Conservation (phyloP, 2,888 invertebrate species). For the Ptychoptera contaminata region DNA sequence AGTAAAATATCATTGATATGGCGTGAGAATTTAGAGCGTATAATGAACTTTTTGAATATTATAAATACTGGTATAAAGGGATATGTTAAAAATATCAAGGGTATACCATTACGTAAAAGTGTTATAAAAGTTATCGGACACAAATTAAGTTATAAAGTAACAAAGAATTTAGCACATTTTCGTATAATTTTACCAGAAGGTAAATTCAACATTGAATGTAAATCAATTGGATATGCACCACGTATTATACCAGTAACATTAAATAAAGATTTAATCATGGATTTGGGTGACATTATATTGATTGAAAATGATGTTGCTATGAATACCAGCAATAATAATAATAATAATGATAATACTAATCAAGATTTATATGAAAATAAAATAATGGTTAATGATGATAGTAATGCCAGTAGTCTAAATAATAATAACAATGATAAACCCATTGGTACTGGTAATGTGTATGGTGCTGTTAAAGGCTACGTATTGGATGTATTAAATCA, state of each 20-base stretch:
- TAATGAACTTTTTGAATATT: conserved; percentile 44
- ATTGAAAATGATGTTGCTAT: conserved; percentile 4
- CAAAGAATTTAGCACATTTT: conserved; percentile 53
- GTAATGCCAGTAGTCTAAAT: neutral
- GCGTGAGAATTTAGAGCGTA: conserved; percentile 47
- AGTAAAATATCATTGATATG: conserved; percentile 51
- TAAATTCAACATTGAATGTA: conserved; percentile 42
- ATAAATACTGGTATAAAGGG: conserved; percentile 57
- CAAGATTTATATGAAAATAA: neutral
- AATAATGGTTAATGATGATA: neutral
- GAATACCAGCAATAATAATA: neutral
- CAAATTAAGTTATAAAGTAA: conserved; percentile 39
- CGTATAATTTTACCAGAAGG: conserved; percentile 56
- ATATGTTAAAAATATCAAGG: conserved; percentile 46
- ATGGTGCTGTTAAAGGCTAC: conserved; percentile 32
- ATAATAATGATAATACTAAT: neutral
- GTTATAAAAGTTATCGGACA: conserved; percentile 47
- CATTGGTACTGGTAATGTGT: neutral
- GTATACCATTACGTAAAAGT: conserved; percentile 53
- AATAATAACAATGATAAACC: neutral
- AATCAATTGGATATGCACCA: conserved; percentile 42
- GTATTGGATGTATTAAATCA: conserved; percentile 42
- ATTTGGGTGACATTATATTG: conserved; percentile 19
- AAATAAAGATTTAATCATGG: conserved; percentile 13
- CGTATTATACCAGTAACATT: conserved; percentile 29